Conservation (phyloP, 2,888 invertebrate species). For the Pachymerium ferrugineum region DNA sequence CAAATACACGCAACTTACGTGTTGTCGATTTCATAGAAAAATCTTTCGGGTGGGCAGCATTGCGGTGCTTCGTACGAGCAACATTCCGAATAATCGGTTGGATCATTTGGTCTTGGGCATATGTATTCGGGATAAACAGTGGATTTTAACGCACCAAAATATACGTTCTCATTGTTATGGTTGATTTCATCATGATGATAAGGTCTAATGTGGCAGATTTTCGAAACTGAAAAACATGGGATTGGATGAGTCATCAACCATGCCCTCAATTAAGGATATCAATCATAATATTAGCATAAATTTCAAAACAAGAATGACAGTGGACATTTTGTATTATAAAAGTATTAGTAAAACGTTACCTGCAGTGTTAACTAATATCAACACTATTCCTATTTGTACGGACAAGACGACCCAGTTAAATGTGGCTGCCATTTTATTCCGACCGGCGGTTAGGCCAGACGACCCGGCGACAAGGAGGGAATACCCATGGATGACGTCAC, state of each 20-base stretch:
- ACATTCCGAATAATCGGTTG: slow-evolving; percentile 32
- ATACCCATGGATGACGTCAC: not conserved
- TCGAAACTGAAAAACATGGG: not conserved
- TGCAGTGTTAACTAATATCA: not conserved
- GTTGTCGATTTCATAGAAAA: slow-evolving; percentile 34
- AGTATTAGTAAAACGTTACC: too few species aligned
- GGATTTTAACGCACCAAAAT: not conserved
- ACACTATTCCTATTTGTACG: not conserved
- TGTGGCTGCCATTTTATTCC: not conserved
- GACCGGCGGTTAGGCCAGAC: not conserved
- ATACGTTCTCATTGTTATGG: not conserved
- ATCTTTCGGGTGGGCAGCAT: slow-evolving; percentile 29
- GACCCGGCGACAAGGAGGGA: slow-evolving; percentile 1
- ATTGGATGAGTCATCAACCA: too few species aligned
- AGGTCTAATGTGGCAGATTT: slow-evolving; percentile 13
- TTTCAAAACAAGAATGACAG: too few species aligned
- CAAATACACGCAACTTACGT: not conserved
- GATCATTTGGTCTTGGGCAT: slow-evolving; percentile 30
- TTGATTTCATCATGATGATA: not conserved
- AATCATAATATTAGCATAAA: too few species aligned
- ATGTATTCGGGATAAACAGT: not conserved
- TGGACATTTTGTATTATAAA: too few species aligned
- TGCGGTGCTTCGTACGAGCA: not conserved
- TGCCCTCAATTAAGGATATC: not conserved
- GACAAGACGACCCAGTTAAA: not conserved